Evolutionary conservation across 1,140 invertebrate species (phyloP), one percentile per base, ranked within the genome.

Genomic region (Neodiprion virginianus): DNA sequence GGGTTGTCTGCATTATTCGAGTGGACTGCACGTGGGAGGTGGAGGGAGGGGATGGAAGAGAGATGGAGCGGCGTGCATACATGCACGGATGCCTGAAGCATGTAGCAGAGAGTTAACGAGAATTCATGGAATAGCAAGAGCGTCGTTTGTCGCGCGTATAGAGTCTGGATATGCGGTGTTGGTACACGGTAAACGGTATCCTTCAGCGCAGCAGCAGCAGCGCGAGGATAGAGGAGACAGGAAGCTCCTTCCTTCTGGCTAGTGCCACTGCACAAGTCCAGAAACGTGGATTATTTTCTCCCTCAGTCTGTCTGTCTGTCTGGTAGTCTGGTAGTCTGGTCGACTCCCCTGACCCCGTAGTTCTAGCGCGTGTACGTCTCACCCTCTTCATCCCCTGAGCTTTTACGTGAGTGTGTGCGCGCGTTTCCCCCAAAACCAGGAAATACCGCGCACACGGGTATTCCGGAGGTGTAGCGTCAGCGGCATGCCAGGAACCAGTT

Each of bases 341-440:
- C 61, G 53, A 47, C 71, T 12, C 48, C 72, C 73, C 61, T 77
- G 61, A 53, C 67, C 75, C 72, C 67, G 48, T 1, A 5, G 50
- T 21, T 69, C 67, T 68, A 74, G 71, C 70, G 68, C 17, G 49
- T 71, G 48, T 68, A 66, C 48, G 40, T 67, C 49, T 72, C 73
- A 68, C 76, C 72, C 73, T 77, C 77, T 77, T 69, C 76, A 77
- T 72, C 67, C 74, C 74, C 48, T 75, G 73, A 74, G 78, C 61
- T 75, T 77, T 17, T 17, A 14, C 53, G 53, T 61, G 53, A 7
- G 53, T 61, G 53, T 40, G 28, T 5, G 28, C 8, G 53, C n/a
- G 49, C 61, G 49, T 73, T 80, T 71, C 71, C 70, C 68, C 73
- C 48, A 61, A 79, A 79, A 79, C 67, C 67, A 75, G 74, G 78